Evolutionary conservation across 2,113 vertebrate species (phyloP).

Genomic region (Corvus hawaiiensis): DNA sequence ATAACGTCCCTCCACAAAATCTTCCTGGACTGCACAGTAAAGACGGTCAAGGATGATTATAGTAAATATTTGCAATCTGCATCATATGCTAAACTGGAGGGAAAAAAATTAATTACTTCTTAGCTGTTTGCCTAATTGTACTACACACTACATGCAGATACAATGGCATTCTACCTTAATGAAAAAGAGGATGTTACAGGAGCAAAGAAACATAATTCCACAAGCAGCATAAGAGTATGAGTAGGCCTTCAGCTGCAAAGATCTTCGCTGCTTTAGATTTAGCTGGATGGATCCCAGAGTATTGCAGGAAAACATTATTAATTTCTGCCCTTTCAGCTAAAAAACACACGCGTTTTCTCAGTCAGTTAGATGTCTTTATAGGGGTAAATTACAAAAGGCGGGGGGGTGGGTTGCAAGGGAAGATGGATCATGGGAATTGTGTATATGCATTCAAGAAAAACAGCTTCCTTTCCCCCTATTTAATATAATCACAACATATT

Average conservation of each 20-base stretch:
- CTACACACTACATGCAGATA: neutral
- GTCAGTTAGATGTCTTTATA: neutral
- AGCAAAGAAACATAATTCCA: neutral
- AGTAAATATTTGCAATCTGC: neutral
- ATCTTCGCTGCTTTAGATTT: neutral
- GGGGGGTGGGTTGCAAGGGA: neutral
- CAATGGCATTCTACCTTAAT: neutral
- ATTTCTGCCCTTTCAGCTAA: slow-evolving; percentile 5
- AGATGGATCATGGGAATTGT: neutral
- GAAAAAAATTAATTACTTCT: neutral
- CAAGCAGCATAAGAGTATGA: neutral
- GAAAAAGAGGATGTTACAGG: neutral
- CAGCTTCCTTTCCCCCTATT: neutral
- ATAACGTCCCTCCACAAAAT: neutral
- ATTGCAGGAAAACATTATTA: neutral
- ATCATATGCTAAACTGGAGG: neutral
- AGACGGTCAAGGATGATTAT: rapidly evolving
- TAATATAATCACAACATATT: neutral
- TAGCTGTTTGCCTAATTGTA: neutral
- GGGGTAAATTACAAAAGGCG: neutral
- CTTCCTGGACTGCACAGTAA: neutral
- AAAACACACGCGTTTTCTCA: neutral
- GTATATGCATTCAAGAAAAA: neutral
- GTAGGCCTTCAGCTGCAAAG: slow-evolving; percentile 10
- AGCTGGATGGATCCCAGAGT: neutral